These are phyloP conservation scores for Clostera curtula DNA, from an alignment of 2,888 invertebrate species.

Conservation along the genomic window DNA sequence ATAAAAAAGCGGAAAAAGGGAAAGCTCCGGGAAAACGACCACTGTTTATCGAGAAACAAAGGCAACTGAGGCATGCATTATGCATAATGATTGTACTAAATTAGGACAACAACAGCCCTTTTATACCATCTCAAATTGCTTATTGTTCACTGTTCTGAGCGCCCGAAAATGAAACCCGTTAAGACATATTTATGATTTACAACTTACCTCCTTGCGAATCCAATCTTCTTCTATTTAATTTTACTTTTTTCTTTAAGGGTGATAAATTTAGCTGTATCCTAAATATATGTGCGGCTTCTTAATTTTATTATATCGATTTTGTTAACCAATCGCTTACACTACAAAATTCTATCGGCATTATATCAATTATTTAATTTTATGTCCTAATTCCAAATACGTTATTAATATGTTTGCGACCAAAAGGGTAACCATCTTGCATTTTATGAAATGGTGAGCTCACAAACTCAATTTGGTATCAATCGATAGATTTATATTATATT, in stretches of 20 bases:
- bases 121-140: conserved; percentile 55
- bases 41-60: conserved; percentile 64
- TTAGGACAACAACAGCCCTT: conserved; percentile 52
- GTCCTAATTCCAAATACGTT: no score
- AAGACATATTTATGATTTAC: conserved; percentile 24
- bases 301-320: no score
- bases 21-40: conserved; percentile 50
- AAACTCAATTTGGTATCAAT: no score
- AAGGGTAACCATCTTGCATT: no score
- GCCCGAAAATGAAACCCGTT: conserved; percentile 16
- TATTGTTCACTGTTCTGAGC: conserved; percentile 43
- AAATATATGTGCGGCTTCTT: no score
- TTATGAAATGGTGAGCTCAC: no score
- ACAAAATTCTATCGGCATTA: no score
- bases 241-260: conserved; percentile 34
- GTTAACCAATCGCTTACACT: no score
- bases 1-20: conserved; percentile 56
- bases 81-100: conserved; percentile 69
- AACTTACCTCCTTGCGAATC: conserved; percentile 17
- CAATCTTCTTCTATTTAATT: conserved; percentile 23
- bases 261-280: conserved; percentile 31
- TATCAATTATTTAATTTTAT: no score
- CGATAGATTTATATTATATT: no score
- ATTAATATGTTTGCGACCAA: no score
- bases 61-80: conserved; percentile 59